Evolutionary conservation across 2,113 vertebrate genomes (phyloP).

Genomic region (Perca schrenkii): DNA sequence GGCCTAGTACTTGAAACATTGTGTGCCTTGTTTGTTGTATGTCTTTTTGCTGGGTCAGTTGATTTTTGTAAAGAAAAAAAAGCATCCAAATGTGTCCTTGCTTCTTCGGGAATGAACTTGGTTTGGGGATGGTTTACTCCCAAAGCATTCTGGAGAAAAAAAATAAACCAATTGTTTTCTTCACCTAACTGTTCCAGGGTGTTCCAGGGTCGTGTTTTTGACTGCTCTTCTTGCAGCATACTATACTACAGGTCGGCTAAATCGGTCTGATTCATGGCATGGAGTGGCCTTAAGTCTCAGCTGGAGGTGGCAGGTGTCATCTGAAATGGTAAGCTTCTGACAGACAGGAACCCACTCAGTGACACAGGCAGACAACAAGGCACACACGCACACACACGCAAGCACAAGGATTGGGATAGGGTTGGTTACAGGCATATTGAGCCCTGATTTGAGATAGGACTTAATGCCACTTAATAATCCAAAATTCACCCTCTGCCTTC

Average conservation of each 20-base stretch:
- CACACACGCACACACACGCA: not conserved
- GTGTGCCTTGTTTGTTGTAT: conserved; percentile 56
- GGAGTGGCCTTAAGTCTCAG: conserved; percentile 53
- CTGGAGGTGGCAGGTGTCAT: conserved; percentile 64
- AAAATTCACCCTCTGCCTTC: not conserved
- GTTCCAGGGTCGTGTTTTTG: conserved; percentile 21
- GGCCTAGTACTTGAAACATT: conserved; percentile 40
- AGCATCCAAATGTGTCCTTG: not conserved
- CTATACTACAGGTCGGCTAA: not conserved
- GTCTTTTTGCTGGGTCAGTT: not conserved
- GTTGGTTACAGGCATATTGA: not conserved
- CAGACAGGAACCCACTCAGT: conserved; percentile 55
- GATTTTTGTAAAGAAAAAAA: conserved; percentile 41
- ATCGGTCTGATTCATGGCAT: conserved; percentile 17
- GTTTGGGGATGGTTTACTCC: not conserved
- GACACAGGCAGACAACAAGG: conserved; percentile 54
- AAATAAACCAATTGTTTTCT: conserved; percentile 23
- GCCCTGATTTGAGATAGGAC: not conserved
- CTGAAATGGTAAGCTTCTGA: conserved; percentile 24
- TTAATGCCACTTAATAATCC: not conserved
- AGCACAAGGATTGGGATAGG: not conserved
- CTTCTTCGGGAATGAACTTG: not conserved
- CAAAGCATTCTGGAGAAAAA: not conserved
- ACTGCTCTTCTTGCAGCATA: conserved; percentile 1
- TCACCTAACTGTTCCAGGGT: not conserved